Base-by-base conservation (phyloP, 2,888 invertebrate genomes). In the Seladonia tumulorum region DNA sequence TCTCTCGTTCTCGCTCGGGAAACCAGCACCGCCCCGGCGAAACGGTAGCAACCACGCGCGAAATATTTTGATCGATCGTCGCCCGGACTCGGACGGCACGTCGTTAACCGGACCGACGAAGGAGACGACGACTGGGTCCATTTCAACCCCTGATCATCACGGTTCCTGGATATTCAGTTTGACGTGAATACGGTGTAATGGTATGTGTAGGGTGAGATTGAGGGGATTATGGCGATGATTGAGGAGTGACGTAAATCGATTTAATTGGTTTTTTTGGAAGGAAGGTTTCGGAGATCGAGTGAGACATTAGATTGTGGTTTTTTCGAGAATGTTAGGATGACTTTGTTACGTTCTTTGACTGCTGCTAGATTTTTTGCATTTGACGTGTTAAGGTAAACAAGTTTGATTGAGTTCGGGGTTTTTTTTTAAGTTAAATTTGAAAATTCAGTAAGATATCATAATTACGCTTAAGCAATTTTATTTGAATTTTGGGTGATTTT, bases 1-100 rank as follows among this genome's bases (percentile, higher is more conserved):
- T 70, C 47, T 63, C 39, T 68, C 68, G 8, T 22, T 68, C 35
- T 39, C 70, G 0, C 70, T 42, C 2, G 39, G n/a, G n/a, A 42
- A 42, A 70, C 60, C 49, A 60, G 35, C 49, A 57, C 18, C 39
- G 49, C 39, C 70, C 70, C 70, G 22, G 70, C 18, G 18, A 25
- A 29, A 70, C 80, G 80, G 80, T 80, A 82, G 80, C 80, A 71
- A 71, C 80, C 82, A 75, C 80, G 80, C 80, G 82, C 74, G 74
- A 71, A 75, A 75, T 63, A 71, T 70, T 70, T 70, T 42, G 70
- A 70, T 70, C 70, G 70, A 70, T 70, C 70, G 25, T 47, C 39
- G 8, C 53, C n/a, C 49, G 70, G 75, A 71, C 42, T 57, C 57
- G 57, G 57, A n/a, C 57, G 57, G 57, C 80, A 70, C 35, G 66